Evolutionary conservation across 2,888 invertebrate genomes (phyloP), one percentile per base, ranked within the genome.

Genomic region (Ochropleura leucogaster): DNA sequence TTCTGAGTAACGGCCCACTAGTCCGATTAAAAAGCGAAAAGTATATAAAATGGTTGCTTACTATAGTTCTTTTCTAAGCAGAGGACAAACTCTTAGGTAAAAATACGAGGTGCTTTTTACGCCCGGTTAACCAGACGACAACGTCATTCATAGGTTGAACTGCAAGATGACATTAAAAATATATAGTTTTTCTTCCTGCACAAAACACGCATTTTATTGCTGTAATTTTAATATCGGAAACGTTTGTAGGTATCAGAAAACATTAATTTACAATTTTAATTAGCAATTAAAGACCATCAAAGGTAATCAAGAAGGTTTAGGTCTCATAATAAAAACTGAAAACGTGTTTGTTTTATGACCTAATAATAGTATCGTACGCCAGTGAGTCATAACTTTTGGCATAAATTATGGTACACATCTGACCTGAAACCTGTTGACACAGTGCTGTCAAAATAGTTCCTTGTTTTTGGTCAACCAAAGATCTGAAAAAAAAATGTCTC

Each of bases 321-420:
- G 51, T 40, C 6, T 51, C 3, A 53, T 44, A 44, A 51, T 72
- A 62, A 62, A 82, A 44, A 57, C 47, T 46, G 5, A 59, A 66
- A 74, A 63, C 40, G 12, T 46, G 68, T 77, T 63, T 68, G 3
- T 79, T 79, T 72, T 47, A 47, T 20, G 14, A 6, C 18, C 77
- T 44, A n/a, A 4, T 5, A 59, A 57, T 67, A 40, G 30, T 16
- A 30, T 49, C 42, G n/a, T 74, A 74, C 20, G 4, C 30, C 49
- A 7, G 20, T 8, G 44, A 9, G 30, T 9, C 44, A 44, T 67
- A 44, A 62, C 4, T 55, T 60, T 30, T 49, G 20, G n/a, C 30
- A 57, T 68, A 44, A 42, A 68, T 57, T 70, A 53, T 49, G n/a
- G 9, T n/a, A 49, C 2, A 7, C 14, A 44, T 72, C 12, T 57